These are phyloP conservation scores for Sardina pilchardus DNA, from an alignment of 2,113 vertebrate genomes.

Conservation along the genomic window DNA sequence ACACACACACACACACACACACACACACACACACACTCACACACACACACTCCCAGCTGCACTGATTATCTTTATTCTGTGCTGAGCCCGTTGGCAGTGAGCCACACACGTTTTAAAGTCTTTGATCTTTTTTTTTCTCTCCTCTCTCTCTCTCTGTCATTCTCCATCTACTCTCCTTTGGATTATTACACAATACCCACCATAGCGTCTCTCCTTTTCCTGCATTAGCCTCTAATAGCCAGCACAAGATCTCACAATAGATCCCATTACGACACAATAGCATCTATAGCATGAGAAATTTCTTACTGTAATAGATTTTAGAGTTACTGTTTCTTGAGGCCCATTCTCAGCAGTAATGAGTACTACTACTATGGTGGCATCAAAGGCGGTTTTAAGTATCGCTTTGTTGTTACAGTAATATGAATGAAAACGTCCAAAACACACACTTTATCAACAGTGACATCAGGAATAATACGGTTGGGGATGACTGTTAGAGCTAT, in stretches of 20 bases:
- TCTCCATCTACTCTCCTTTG: not conserved
- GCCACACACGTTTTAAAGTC: conserved; percentile 13
- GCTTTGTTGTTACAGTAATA: no score
- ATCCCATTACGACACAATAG: not conserved
- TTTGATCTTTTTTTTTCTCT: not conserved
- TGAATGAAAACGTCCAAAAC: no score
- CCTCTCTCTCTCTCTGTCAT: not conserved
- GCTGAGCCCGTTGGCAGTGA: not conserved
- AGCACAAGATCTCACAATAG: not conserved
- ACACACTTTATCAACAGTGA: no score
- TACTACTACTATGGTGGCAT: no score
- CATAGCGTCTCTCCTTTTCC: not conserved
- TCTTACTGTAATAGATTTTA: no score
- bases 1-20: conserved; percentile 38
- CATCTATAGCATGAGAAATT: not conserved
- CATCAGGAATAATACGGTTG: no score
- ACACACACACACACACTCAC: not conserved
- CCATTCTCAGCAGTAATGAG: no score
- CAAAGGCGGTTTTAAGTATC: no score
- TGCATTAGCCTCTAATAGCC: not conserved
- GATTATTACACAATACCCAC: not conserved
- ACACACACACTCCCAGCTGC: conserved; percentile 18
- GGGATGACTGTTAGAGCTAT: no score
- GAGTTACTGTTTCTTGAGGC: no score
- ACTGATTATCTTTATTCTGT: conserved; percentile 2